Conservation (phyloP, 2,113 vertebrate genomes). For the Lamprotornis superbus region DNA sequence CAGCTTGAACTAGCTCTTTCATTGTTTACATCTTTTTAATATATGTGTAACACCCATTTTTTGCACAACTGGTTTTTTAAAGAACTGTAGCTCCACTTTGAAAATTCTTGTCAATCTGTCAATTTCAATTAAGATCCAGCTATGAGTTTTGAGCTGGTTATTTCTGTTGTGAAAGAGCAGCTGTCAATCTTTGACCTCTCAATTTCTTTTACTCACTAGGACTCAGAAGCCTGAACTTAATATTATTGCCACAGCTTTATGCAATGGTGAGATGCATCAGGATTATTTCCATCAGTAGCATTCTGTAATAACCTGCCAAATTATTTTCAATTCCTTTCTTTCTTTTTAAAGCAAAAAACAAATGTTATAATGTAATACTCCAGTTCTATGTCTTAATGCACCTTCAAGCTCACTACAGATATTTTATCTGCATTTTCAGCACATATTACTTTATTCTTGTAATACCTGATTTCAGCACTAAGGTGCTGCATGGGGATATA, state of each 20-base stretch:
- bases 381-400: not conserved
- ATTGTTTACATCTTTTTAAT: not conserved
- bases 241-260: not conserved
- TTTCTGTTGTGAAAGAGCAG: not conserved
- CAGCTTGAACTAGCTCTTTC: not conserved
- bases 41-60: not conserved
- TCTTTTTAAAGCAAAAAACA: not conserved
- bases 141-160: not conserved
- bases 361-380: not conserved
- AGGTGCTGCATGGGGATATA: not conserved
- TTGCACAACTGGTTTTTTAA: not conserved
- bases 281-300: not conserved
- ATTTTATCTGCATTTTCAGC: not conserved
- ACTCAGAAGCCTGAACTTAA: not conserved
- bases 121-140: not conserved
- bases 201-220: not conserved
- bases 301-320: not conserved
- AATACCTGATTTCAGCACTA: not conserved
- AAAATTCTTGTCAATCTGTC: not conserved
- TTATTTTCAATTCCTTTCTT: not conserved
- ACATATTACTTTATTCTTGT: not conserved
- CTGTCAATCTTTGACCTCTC: not conserved
- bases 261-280: not conserved
- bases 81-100: not conserved
- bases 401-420: not conserved